Conservation (phyloP, 2,797 vertebrate genomes). For the Tiaroga cobitis region DNA sequence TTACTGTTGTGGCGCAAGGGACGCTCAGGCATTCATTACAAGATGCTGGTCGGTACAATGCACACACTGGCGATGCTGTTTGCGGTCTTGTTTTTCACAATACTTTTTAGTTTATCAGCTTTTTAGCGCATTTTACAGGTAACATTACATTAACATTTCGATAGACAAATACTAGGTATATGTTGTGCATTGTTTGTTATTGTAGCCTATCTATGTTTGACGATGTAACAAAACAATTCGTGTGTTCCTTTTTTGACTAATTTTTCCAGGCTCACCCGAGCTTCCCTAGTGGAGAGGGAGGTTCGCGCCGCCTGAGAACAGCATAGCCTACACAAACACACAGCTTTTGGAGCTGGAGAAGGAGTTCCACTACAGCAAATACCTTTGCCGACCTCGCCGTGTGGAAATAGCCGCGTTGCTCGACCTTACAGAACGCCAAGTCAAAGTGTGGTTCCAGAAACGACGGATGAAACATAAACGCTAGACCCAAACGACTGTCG, state of each 20-base stretch:
- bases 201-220: background rate
- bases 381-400: constrained; percentile 90
- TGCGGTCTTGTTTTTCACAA: constrained; percentile 8
- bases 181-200: background rate
- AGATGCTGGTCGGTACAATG: constrained; percentile 64
- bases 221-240: background rate
- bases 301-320: constrained; percentile 88
- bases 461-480: constrained; percentile 94
- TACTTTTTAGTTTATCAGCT: background rate
- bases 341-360: constrained; percentile 92
- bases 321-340: constrained; percentile 93
- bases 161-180: background rate
- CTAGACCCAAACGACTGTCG: constrained; percentile 83
- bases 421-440: constrained; percentile 92
- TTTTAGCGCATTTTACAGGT: constrained; percentile 1
- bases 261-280: constrained; percentile 77
- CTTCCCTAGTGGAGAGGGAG: constrained; percentile 65
- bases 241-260: background rate
- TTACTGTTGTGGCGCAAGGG: constrained; percentile 85
- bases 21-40: constrained; percentile 92
- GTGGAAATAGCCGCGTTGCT: constrained; percentile 90
- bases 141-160: background rate
- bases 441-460: constrained; percentile 96
- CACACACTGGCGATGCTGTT: constrained; percentile 42
- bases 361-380: constrained; percentile 96